A percentile compares a stretch with the other conserved stretches of the same genome.
These are phyloP conservation scores for Girardinichthys multiradiatus DNA, from an alignment of 2,113 vertebrate species.

Conservation along the genomic window DNA sequence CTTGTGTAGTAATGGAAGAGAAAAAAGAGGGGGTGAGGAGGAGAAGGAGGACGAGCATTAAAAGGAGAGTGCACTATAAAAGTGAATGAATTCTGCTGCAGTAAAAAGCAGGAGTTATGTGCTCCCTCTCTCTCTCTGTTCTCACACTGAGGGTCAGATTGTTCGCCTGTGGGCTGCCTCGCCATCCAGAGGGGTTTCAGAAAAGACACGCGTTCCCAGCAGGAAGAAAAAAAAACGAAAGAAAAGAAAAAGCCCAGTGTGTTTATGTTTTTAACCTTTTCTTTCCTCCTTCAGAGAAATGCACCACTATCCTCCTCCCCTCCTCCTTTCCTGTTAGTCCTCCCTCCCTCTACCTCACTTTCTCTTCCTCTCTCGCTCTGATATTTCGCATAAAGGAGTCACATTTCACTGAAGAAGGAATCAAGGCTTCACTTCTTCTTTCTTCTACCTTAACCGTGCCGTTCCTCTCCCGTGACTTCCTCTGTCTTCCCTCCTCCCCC, in stretches of 20 bases:
- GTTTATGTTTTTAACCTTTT: conserved; percentile 65
- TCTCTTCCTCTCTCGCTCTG: conserved; percentile 50
- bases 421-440: conserved; percentile 57
- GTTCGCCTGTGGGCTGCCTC: conserved; percentile 34
- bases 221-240: neutral
- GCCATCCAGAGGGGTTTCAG: conserved; percentile 29
- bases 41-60: conserved; percentile 23
- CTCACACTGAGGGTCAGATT: conserved; percentile 46
- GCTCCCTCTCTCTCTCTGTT: conserved; percentile 23
- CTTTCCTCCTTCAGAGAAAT: conserved; percentile 68
- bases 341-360: conserved; percentile 34
- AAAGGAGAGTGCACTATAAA: conserved; percentile 67
- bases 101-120: conserved; percentile 72
- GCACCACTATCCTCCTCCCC: conserved; percentile 50
- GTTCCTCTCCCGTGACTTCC: conserved; percentile 10
- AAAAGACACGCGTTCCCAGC: conserved; percentile 31
- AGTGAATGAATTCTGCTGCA: conserved; percentile 79
- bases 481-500: neutral
- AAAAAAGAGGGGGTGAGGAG: conserved; percentile 18
- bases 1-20: conserved; percentile 47
- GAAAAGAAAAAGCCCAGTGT: conserved; percentile 27
- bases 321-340: conserved; percentile 27
- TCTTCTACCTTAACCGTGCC: conserved; percentile 34
- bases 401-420: conserved; percentile 76
- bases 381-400: conserved; percentile 77